These are phyloP conservation scores for Oxygymnocypris stewartii DNA, from an alignment of 2,113 vertebrate genomes.

Conservation along the genomic window DNA sequence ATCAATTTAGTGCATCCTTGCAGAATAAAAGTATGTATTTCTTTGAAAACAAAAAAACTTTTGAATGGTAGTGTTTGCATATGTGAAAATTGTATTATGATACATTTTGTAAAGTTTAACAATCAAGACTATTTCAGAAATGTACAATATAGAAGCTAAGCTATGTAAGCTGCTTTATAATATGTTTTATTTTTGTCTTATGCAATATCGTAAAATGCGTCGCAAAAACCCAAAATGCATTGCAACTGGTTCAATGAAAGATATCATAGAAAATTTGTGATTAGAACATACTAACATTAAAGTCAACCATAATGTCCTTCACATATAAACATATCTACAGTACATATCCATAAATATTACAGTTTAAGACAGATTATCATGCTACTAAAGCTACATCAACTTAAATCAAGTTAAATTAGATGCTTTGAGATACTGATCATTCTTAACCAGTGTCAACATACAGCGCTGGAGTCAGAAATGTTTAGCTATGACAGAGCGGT, in stretches of 20 bases:
- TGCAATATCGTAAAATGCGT: background rate
- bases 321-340: background rate
- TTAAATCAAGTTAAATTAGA: background rate
- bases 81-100: background rate
- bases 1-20: background rate
- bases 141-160: background rate
- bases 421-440: slow-evolving; percentile 18
- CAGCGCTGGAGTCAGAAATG: background rate
- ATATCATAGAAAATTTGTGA: background rate
- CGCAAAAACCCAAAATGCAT: background rate
- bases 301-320: background rate
- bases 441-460: slow-evolving; percentile 27
- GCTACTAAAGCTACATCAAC: background rate
- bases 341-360: background rate
- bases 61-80: background rate
- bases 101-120: background rate
- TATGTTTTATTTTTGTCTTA: background rate
- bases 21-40: background rate
- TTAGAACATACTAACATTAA: background rate
- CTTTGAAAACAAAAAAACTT: background rate
- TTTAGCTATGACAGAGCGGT: background rate
- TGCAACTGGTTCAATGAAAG: background rate
- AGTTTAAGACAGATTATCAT: background rate
- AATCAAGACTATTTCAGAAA: background rate
- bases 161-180: background rate